Evolutionary conservation across 2,797 vertebrate species (phyloP), one percentile per base, ranked within the genome.

Genomic region (Moxostoma hubbsi): DNA sequence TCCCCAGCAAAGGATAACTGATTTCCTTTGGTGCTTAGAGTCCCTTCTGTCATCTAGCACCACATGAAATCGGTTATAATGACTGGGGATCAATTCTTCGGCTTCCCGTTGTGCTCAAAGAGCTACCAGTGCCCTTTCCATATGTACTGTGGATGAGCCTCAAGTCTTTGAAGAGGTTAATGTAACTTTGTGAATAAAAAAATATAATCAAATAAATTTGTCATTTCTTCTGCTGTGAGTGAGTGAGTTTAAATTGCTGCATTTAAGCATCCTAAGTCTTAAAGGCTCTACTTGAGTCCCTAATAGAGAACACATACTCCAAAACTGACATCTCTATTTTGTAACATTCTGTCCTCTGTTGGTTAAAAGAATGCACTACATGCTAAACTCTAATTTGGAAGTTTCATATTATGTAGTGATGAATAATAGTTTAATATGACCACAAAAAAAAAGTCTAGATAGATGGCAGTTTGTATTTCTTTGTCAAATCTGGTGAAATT

Each of bases 1-100:
- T 90, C 92, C 92, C 97, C 95, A 95, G 93, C 91, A 92, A 95
- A 95, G 93, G 96, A 98, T 99, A 95, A 99, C 97, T 95, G 98
- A 97, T 98, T 98, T 99, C 97, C 90, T 94, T 91, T 99, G 97
- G 96, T 98, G 97, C 94, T 95, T 96, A 97, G 98, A 99, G 97
- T 94, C 92, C 79, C 83, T 91, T 90, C 79, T 85, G 93, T 93
- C 95, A 94, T 99, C 98, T 99, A 99, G 98, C 98, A 99, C 98
- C 97, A 99, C 98, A 97, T 97, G 97, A 99, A 99, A 99, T 99
- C 97, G 97, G 98, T 99, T 99, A 99, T 98, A 96, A 95, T 94
- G 93, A 94, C 92, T 84, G 96, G 97, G 97, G 96, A 95, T 94
- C 91, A 89, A 69, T 84, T 82, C 91, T 36, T 85, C 90, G 51